Base-by-base conservation (phyloP, 2,888 invertebrate genomes). In the Chalcis sispes region DNA sequence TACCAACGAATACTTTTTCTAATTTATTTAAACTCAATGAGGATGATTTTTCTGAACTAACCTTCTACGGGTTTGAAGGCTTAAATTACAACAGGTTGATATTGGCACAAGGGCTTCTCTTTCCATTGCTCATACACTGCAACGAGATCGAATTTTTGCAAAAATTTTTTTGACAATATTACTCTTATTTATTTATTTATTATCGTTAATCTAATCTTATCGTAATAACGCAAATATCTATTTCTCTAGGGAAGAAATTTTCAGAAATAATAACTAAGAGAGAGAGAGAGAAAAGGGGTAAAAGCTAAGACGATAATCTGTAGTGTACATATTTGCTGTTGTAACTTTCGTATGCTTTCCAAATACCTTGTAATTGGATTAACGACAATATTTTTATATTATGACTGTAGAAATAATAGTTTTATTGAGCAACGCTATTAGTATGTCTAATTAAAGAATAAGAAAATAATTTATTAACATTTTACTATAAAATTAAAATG, bases 81-180 rank as follows among this genome's bases (percentile, higher is more conserved):
- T 81, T 78, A 90, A 81, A 82, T 91, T 90, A 80, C 91, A 91
- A 77, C 90, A 89, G 32, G 90, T 89, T 0, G 91, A 89, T 79
- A 91, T 90, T 0, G 91, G 90, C 27, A 91, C 87, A 42, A 91
- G 84, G 0, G 90, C 90, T 77, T 91, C 91, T 61, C 91, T 87
- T 2, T 91, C 91, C 83, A 84, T 85, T 66, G 73, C 56, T 77
- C 56, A 29, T 20, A 23, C 23, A 56, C 81, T 82, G 71, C 13
- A 78, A 76, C 29, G 52, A 58, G 48, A 36, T 36, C 10, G 5
- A 7, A 7, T 36, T 36, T 36, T 36, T 36, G 7, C 20, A 50
- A 50, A 50, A 50, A 2, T 50, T 7, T 20, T 15, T 10, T 20
- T 50, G 20, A n/a, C n/a, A n/a, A 20, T 50, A 20, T 50, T 50